These are phyloP conservation scores for Rhodinocichla rosea DNA, from an alignment of 2,113 vertebrate genomes.

Conservation along the genomic window DNA sequence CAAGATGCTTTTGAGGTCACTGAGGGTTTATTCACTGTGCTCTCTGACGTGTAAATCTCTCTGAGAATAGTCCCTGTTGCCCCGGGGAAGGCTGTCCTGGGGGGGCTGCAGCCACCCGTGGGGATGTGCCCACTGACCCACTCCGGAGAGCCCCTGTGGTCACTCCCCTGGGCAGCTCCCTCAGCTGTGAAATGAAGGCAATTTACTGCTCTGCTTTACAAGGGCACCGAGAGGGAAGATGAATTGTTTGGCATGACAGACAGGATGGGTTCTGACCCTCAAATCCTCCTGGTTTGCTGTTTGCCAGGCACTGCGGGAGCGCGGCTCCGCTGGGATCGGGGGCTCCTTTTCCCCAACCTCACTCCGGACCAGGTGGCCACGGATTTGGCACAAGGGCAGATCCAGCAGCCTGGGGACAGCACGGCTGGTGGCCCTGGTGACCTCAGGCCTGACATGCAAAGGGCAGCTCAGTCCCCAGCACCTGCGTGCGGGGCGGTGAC, in stretches of 20 bases:
- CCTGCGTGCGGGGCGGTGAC: accelerated
- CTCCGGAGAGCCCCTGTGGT: accelerated
- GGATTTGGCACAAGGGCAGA: accelerated
- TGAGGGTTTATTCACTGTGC: background rate
- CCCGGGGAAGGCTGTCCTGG: background rate
- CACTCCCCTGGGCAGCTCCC: background rate
- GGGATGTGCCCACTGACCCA: background rate
- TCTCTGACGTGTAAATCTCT: background rate
- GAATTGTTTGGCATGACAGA: background rate
- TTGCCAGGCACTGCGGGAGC: background rate
- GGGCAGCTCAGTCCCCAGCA: background rate
- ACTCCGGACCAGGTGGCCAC: accelerated
- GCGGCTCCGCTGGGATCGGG: accelerated
- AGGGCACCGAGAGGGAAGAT: background rate
- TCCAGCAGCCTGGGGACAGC: background rate
- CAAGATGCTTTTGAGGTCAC: background rate
- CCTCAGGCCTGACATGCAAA: background rate
- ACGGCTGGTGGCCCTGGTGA: accelerated
- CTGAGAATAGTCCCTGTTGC: background rate
- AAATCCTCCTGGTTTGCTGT: background rate
- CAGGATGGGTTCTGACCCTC: background rate
- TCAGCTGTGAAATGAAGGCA: conserved; percentile 13
- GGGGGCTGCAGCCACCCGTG: background rate
- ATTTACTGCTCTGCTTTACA: background rate
- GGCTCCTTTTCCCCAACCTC: background rate